Evolutionary conservation across 2,888 invertebrate genomes (phyloP), one percentile per base, ranked within the genome.

Genomic region (Belgica antarctica): DNA sequence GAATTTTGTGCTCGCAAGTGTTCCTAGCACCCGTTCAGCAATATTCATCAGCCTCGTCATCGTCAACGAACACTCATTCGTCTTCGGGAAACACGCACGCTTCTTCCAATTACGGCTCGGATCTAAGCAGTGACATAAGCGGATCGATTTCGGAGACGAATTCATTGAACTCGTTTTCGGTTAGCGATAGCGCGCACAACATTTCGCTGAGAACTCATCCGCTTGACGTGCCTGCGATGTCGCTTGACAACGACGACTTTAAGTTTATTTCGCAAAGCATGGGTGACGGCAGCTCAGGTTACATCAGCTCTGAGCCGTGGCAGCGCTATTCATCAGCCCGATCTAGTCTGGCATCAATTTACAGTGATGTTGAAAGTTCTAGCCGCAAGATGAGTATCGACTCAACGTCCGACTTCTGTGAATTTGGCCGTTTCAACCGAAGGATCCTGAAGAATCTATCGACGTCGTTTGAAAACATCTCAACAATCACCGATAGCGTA

Each of bases 1-100:
- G 82, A 62, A 78, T 84, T 70, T 72, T 86, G 78, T 86, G 85
- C 77, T 85, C 86, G 1, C 86, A 86, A 78, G 84, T 86, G 12
- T 86, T 85, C 76, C 81, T 84, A 72, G 83, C 85, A 73, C 86
- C 86, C 0, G 76, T 79, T 1, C 76, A 79, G 78, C 59, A 36
- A 61, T 61, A 36, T 36, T 61, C 61, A 27, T 70, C 70, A 4
- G 19, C 59, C 2, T 61, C 70, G 1, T 70, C 70, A 27, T 8
- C 77, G 74, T 74, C 72, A 8, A 63, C 73, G 34, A 71, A 69
- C 47, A 63, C 2, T 72, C 47, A 66, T 24, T 25, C 72, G 66
- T 22, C 71, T 8, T 69, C 61, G 61, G 62, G 63, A 24, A 31
- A 52, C 24, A 28, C 27, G n/a, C 61, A 59, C 5, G 19, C 36